Evolutionary conservation across 2,797 vertebrate species (phyloP).

Genomic region (Arrhamphus sclerolepis): DNA sequence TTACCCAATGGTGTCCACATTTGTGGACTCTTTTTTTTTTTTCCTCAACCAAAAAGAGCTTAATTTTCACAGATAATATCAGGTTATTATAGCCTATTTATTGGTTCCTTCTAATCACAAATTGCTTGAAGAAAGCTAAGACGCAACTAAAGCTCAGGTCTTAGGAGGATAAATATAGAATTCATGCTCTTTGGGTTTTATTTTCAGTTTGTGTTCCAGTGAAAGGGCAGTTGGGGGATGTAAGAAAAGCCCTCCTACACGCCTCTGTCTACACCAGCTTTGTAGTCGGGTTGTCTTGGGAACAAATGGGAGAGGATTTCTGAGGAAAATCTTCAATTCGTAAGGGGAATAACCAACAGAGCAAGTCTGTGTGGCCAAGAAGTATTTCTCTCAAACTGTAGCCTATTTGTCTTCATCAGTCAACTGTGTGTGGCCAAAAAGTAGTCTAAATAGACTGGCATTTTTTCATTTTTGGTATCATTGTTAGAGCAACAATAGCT

Average conservation of each 20-base stretch:
- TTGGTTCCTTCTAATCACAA: too few relatives aligned
- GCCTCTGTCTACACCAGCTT: conserved; percentile 4
- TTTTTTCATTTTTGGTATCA: conserved; percentile 17
- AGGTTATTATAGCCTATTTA: too few relatives aligned
- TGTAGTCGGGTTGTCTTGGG: neutral
- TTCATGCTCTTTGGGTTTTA: conserved; percentile 11
- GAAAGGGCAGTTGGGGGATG: neutral
- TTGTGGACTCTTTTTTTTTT: too few relatives aligned
- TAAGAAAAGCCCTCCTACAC: neutral
- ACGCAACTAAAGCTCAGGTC: too few relatives aligned
- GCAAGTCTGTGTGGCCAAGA: neutral
- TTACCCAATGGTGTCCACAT: too few relatives aligned
- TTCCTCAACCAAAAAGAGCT: too few relatives aligned
- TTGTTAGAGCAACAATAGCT: neutral
- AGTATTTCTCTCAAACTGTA: conserved; percentile 7
- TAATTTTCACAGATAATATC: too few relatives aligned
- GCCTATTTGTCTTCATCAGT: neutral
- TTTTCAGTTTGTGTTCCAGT: conserved; percentile 1
- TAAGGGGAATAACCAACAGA: neutral
- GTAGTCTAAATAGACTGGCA: neutral
- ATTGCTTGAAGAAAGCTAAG: too few relatives aligned
- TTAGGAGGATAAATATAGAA: conserved; percentile 32
- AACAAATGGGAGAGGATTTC: neutral
- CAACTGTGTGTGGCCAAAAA: too few relatives aligned
- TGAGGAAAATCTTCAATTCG: neutral